Percentiles rank a stretch among this genome's conserved stretches.
phyloP scores from a whole-genome alignment of 2,113 vertebrate genomes.

The Seriola dumerili region DNA sequence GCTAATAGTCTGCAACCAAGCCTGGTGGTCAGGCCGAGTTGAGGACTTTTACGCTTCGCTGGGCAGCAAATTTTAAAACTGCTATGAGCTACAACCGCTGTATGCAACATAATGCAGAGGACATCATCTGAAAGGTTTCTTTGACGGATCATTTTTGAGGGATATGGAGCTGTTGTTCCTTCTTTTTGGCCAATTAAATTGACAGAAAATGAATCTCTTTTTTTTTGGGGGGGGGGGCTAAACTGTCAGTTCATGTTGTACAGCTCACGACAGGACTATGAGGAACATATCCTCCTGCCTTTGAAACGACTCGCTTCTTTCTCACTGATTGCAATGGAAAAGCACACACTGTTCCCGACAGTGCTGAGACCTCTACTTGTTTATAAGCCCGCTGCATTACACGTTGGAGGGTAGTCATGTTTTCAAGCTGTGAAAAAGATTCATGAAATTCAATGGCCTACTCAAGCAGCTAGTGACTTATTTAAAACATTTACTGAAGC shows the following conservation, averaged over 20 bases:
- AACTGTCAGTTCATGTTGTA: constrained; percentile 6
- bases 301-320: neutral
- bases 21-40: neutral
- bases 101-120: neutral
- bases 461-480: neutral
- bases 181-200: neutral
- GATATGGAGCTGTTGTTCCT: neutral
- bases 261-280: neutral
- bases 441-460: neutral
- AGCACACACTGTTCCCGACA: constrained; percentile 14
- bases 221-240: too few relatives aligned
- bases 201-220: neutral
- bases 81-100: neutral
- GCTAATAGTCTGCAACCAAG: constrained; percentile 15
- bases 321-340: neutral
- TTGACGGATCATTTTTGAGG: neutral
- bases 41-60: neutral
- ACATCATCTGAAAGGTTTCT: neutral
- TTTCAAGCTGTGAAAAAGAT: neutral
- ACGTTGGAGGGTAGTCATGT: neutral
- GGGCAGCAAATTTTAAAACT: neutral
- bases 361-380: neutral
- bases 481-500: neutral
- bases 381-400: neutral
- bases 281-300: neutral